phyloP scores from a whole-genome alignment of 1,140 invertebrate genomes.

The Neodiprion lecontei region DNA sequence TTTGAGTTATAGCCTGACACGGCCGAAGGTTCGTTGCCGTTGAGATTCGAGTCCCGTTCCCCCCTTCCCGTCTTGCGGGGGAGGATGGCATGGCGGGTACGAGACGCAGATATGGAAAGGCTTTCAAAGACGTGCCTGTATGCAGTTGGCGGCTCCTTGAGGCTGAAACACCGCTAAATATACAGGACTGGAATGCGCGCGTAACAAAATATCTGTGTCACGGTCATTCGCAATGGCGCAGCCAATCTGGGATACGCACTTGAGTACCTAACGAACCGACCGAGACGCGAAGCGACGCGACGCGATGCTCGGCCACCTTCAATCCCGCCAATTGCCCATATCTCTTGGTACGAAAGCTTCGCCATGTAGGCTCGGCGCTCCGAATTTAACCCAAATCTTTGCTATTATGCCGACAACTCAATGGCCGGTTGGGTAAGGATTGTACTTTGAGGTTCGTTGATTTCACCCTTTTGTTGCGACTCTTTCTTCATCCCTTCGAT shows the following conservation, averaged over 20 bases:
- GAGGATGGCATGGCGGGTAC: too few relatives aligned
- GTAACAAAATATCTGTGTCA: constrained; percentile 5
- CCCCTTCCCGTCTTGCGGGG: too few relatives aligned
- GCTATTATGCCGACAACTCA: too few relatives aligned
- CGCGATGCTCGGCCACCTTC: background rate
- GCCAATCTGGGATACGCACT: background rate
- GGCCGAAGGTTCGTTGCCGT: too few relatives aligned
- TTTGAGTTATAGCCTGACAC: background rate
- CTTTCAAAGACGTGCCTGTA: too few relatives aligned
- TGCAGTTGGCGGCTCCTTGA: background rate
- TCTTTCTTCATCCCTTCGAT: too few relatives aligned
- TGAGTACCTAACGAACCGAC: background rate
- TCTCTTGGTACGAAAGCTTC: background rate
- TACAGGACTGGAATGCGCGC: constrained; percentile 4
- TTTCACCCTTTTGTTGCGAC: too few relatives aligned
- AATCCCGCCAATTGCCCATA: background rate
- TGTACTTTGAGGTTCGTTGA: too few relatives aligned
- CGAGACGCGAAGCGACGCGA: background rate
- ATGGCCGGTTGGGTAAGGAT: too few relatives aligned
- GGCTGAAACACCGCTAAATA: background rate
- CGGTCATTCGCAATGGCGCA: background rate
- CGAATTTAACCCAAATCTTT: background rate
- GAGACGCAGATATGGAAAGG: too few relatives aligned
- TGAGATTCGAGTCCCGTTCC: too few relatives aligned
- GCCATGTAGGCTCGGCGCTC: background rate